A percentile compares a stretch with the other conserved stretches of the same genome.
Evolutionary conservation across 37 sponge, comb jelly and placozoan species (phyloP).

Genomic region (Haliclona indistincta): DNA sequence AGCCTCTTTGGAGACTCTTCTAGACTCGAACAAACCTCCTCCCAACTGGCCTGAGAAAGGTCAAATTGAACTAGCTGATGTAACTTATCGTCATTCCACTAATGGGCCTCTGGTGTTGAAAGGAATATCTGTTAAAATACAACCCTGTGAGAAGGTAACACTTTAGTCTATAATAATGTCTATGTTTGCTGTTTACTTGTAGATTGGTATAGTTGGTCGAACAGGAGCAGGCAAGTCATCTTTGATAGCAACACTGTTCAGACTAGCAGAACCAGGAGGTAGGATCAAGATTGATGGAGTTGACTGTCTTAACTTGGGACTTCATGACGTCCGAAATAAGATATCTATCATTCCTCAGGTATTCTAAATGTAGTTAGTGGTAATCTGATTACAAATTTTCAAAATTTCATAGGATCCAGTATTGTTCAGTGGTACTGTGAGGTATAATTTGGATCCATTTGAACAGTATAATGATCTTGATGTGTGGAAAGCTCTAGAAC

Average conservation of each 20-base stretch:
- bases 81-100: conserved; percentile 39
- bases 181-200: no score
- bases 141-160: conserved; percentile 70
- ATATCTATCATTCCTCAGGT: conserved; percentile 95
- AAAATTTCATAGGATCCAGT: no score
- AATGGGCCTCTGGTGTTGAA: conserved; percentile 61
- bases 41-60: conserved; percentile 68
- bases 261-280: conserved; percentile 88
- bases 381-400: no score
- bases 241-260: conserved; percentile 73
- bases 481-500: conserved; percentile 83
- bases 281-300: conserved; percentile 77
- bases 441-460: conserved; percentile 94
- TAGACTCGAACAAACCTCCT: conserved; percentile 35
- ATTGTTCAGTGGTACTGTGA: conserved; percentile 86
- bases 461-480: conserved; percentile 56
- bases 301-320: conserved; percentile 66
- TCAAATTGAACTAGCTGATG: conserved; percentile 26
- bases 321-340: conserved; percentile 74
- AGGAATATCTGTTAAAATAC: conserved; percentile 41
- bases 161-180: no score
- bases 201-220: conserved; percentile 92
- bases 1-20: conserved; percentile 38
- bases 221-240: conserved; percentile 97
- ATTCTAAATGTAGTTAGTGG: no score